Evolutionary conservation across 2,113 vertebrate genomes (phyloP).

Genomic region (Chlorodrepanis virens): DNA sequence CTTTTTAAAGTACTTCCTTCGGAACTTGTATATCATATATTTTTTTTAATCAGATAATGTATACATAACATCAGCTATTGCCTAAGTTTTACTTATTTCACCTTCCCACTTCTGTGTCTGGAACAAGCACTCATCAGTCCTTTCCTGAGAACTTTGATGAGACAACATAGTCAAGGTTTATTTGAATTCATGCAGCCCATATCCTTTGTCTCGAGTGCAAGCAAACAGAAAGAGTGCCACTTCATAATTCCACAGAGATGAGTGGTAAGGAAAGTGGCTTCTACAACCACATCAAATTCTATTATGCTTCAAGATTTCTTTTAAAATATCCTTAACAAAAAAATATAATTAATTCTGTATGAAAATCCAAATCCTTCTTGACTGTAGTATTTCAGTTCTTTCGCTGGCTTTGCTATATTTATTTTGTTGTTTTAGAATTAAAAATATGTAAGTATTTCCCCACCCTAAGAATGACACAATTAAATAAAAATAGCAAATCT

Average conservation of each 20-base stretch:
- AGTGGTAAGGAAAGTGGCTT: background rate
- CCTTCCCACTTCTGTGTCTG: background rate
- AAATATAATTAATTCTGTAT: background rate
- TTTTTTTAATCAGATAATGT: background rate
- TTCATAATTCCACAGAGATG: fast-evolving
- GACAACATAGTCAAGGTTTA: background rate
- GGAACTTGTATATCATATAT: background rate
- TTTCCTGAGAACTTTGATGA: background rate
- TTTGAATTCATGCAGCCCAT: background rate
- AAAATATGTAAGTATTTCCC: background rate
- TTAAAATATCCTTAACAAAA: background rate
- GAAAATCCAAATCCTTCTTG: background rate
- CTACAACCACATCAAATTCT: background rate
- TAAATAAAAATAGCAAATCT: background rate
- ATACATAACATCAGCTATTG: background rate
- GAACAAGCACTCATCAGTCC: background rate
- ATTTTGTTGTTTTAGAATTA: background rate
- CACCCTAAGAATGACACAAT: background rate
- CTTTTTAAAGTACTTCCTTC: background rate
- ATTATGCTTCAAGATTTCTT: background rate
- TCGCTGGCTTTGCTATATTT: background rate
- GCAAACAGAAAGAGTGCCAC: background rate
- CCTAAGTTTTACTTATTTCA: background rate
- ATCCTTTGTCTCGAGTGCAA: background rate
- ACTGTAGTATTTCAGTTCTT: background rate